A percentile compares a stretch with the other conserved stretches of the same genome.
Evolutionary conservation across 2,888 invertebrate species (phyloP).

Genomic region (Eustalomyia histrio): DNA sequence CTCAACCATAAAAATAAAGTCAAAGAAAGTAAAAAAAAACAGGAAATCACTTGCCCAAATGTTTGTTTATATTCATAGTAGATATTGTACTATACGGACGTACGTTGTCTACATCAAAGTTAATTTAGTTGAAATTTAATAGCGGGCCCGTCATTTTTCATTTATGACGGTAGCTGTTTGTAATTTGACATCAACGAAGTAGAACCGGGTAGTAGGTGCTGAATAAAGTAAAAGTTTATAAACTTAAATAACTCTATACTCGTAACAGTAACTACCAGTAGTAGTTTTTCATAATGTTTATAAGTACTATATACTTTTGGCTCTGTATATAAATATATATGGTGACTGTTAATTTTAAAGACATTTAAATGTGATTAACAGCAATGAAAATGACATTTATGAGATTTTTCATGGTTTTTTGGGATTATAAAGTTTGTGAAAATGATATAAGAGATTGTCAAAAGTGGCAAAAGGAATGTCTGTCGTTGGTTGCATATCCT

Average conservation of each 20-base stretch:
- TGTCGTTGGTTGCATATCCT: conserved; percentile 12
- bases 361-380: conserved; percentile 74
- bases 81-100: not conserved
- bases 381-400: conserved; percentile 72
- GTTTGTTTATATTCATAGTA: conserved; percentile 26
- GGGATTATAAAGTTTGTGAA: conserved; percentile 43
- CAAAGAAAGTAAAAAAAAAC: conserved; percentile 4
- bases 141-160: conserved; percentile 73
- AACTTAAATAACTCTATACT: conserved; percentile 2
- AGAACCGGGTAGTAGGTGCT: not conserved
- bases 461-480: conserved; percentile 16
- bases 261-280: no score
- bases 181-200: conserved; percentile 32
- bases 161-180: conserved; percentile 67
- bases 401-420: conserved; percentile 66
- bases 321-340: conserved; percentile 50
- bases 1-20: not conserved
- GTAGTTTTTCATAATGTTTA: no score
- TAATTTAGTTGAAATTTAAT: conserved; percentile 76
- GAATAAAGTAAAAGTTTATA: conserved; percentile 8
- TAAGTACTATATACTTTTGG: no score
- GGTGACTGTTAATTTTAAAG: conserved; percentile 68
- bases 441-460: conserved; percentile 17
- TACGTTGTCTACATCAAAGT: conserved; percentile 70
- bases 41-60: conserved; percentile 40